These are phyloP conservation scores for Todus mexicanus DNA, from an alignment of 2,797 vertebrate genomes.

Conservation along the genomic window DNA sequence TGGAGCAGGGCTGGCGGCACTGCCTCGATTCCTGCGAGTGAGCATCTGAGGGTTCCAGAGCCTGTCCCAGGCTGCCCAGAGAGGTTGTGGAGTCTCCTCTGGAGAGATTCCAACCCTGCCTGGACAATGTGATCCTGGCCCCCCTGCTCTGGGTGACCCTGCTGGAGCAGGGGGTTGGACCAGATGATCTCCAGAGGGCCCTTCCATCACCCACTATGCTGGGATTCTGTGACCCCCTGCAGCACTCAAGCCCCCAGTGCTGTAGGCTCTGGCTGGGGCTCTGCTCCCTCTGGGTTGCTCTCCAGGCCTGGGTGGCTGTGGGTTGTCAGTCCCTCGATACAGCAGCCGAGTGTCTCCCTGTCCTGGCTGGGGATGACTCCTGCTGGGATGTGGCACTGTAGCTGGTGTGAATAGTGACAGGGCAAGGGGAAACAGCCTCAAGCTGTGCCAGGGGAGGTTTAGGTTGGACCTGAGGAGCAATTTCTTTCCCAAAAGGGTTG, in stretches of 20 bases:
- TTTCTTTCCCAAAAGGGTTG: too few species aligned
- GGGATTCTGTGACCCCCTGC: too few species aligned
- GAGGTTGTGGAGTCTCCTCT: background rate
- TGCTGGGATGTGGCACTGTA: rapidly evolving
- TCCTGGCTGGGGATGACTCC: background rate
- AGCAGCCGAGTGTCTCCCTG: background rate
- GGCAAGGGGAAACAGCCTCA: too few species aligned
- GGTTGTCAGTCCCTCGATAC: too few species aligned
- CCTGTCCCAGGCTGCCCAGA: background rate
- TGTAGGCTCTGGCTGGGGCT: too few species aligned
- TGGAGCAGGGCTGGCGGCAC: conserved; percentile 79
- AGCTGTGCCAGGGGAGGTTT: too few species aligned
- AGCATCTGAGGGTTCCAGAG: conserved; percentile 32
- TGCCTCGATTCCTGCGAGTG: conserved; percentile 90
- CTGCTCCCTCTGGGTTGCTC: rapidly evolving
- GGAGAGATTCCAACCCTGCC: background rate
- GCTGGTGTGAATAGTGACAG: background rate
- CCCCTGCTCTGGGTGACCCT: too few species aligned
- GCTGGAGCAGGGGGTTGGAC: too few species aligned
- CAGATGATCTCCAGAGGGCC: background rate
- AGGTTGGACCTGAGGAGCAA: background rate
- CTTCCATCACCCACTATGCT: background rate
- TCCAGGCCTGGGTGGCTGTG: background rate
- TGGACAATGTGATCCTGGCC: too few species aligned
- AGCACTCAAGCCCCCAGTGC: too few species aligned